Conservation (phyloP, 2,888 invertebrate genomes). For the Callosobruchus maculatus region DNA sequence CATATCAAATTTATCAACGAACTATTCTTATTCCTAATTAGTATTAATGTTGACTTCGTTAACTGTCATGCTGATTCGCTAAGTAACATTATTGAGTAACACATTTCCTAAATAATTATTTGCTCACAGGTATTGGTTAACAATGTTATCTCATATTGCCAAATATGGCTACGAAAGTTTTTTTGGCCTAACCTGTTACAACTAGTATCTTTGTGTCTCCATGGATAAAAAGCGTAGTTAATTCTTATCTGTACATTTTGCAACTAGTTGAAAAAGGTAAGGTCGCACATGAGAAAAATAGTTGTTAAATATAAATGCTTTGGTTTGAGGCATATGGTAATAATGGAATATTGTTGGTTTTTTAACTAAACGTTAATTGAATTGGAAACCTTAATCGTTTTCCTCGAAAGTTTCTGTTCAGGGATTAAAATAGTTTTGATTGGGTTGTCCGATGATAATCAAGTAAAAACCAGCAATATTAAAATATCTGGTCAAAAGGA, state of each 20-base stretch:
- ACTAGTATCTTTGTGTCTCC: neutral
- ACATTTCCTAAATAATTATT: neutral
- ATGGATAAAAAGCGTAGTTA: neutral
- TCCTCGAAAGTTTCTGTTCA: too few relatives aligned
- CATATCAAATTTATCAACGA: neutral
- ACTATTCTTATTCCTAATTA: neutral
- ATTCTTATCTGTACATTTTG: neutral
- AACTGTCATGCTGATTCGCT: neutral
- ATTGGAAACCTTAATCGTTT: too few relatives aligned
- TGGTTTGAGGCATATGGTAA: too few relatives aligned
- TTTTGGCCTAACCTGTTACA: neutral
- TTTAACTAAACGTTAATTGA: too few relatives aligned
- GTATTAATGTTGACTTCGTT: neutral
- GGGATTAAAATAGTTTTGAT: too few relatives aligned
- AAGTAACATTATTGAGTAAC: neutral
- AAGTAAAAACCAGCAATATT: too few relatives aligned
- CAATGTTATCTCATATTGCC: neutral
- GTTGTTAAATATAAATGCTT: too few relatives aligned
- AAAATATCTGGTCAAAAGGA: too few relatives aligned
- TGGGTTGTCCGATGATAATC: too few relatives aligned
- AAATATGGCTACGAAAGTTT: too few relatives aligned
- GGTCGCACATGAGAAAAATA: neutral
- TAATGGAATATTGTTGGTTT: too few relatives aligned
- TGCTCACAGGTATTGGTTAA: neutral
- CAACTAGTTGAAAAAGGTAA: neutral